Percentiles rank a stretch among this genome's conserved stretches.
phyloP scores from a whole-genome alignment of 2,888 invertebrate species.

The Drosophila diplacantha region DNA sequence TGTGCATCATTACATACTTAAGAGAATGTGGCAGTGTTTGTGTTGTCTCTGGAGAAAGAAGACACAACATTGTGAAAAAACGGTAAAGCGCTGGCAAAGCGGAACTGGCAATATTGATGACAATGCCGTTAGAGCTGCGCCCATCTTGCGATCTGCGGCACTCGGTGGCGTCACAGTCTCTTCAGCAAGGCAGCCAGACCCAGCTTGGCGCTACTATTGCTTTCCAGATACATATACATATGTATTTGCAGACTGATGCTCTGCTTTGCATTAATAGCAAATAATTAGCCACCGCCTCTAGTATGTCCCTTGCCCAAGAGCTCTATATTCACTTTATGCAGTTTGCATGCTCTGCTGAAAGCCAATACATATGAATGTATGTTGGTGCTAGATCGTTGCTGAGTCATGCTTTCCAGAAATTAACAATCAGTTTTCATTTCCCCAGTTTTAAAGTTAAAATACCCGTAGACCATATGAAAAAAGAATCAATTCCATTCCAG shows the following conservation, averaged over 20 bases:
- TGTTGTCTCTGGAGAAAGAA: constrained; percentile 14
- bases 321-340: constrained; percentile 2
- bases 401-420: constrained; percentile 7
- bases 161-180: constrained; percentile 15
- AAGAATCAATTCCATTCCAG: constrained; percentile 26
- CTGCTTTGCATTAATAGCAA: constrained; percentile 62
- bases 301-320: constrained; percentile 7
- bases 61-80: constrained; percentile 56
- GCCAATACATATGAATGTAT: background rate
- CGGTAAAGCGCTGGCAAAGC: constrained; percentile 70
- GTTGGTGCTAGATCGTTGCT: constrained; percentile 30
- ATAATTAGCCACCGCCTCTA: constrained; percentile 47
- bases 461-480: constrained; percentile 9
- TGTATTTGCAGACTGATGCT: constrained; percentile 24
- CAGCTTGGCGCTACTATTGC: background rate
- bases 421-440: constrained; percentile 12
- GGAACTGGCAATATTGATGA: constrained; percentile 65
- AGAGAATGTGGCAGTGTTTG: constrained; percentile 3
- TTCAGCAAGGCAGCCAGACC: constrained; percentile 24
- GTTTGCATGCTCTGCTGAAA: constrained; percentile 47
- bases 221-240: background rate
- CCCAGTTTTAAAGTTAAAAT: constrained; percentile 3
- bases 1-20: background rate
- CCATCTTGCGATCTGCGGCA: constrained; percentile 52
- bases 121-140: constrained; percentile 65